Evolutionary conservation across 1,140 invertebrate genomes (phyloP).

Genomic region (Drosophila sturtevanti): DNA sequence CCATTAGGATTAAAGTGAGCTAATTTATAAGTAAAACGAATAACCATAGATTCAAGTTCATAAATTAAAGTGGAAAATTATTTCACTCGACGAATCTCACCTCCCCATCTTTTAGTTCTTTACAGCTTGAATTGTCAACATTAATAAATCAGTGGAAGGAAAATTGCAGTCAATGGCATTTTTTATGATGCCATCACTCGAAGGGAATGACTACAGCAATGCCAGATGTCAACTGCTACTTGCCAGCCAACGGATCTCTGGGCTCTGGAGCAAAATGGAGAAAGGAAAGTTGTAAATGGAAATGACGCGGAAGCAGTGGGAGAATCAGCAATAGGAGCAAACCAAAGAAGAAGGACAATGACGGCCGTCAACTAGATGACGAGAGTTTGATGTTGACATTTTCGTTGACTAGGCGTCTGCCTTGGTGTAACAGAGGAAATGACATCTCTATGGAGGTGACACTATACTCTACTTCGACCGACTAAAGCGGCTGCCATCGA

Average conservation of each 20-base stretch:
- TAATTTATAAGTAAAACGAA: slow-evolving; percentile 16
- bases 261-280: slow-evolving; percentile 1
- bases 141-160: slow-evolving; percentile 53
- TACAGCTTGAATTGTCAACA: slow-evolving; percentile 33
- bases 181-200: slow-evolving; percentile 51
- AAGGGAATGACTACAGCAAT: slow-evolving; percentile 12
- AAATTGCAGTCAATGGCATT: slow-evolving; percentile 45
- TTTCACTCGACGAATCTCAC: neutral
- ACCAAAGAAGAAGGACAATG: slow-evolving; percentile 32
- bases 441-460: slow-evolving; percentile 47
- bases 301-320: slow-evolving; percentile 44
- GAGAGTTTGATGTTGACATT: slow-evolving; percentile 33
- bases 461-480: neutral
- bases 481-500: neutral
- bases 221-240: slow-evolving; percentile 42
- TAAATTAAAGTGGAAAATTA: neutral
- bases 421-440: slow-evolving; percentile 29
- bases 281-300: slow-evolving; percentile 42
- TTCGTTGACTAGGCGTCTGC: slow-evolving; percentile 14
- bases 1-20: slow-evolving; percentile 5
- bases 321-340: neutral
- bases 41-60: slow-evolving; percentile 11
- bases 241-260: slow-evolving; percentile 4
- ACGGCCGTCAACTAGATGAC: slow-evolving; percentile 46
- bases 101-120: neutral